Base-by-base conservation (phyloP, 35 echinoderm and acorn worm genomes). In the Apostichopus japonicus region DNA sequence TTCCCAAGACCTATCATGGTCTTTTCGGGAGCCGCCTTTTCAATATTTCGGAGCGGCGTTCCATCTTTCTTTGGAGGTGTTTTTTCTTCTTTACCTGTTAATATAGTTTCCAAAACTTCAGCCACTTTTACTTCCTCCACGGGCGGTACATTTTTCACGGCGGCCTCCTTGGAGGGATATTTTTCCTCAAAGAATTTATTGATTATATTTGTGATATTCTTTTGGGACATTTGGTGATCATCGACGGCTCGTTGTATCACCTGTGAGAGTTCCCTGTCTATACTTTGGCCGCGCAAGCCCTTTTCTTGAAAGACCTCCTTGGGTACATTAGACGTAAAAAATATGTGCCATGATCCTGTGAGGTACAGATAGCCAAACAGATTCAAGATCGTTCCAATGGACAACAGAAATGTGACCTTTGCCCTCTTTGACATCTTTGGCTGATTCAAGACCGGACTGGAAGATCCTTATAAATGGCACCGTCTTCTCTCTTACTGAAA, bases 261-360 rank as follows among this genome's bases (percentile, higher is more conserved):
- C 16, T 25, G n/a, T 6, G 83, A 15, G 44, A 87, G 51, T 57
- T 87, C 83, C 11, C 17, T 17, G 22, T 87, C 83, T 15, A 87
- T 13, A 9, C 17, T 78, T 44, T 17, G 77, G 77, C 17, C 15
- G 3, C 22, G 54, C 17, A 13, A 65, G 52, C 21, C 58, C 2
- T 53, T 16, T 0, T 19, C 57, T n/a, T 8, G 54, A 87, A 5
- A 61, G 55, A 2, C 24, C 33, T 44, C 56, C 61, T 65, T 89
- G 1, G 19, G 56, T 10, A 72, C 57, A 88, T 61, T 16, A 54
- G 86, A 89, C 5, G 16, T 57, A 16, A 89, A 72, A 15, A 89
- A 89, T 27, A 72, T 89, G 53, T 89, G 71, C 86, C 86, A 89
- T 8, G 86, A 89, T 44, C 86, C 86, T 16, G 86, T 72, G 19